These are phyloP conservation scores for Pegoplata infirma DNA, from an alignment of 2,888 invertebrate genomes.

Conservation along the genomic window DNA sequence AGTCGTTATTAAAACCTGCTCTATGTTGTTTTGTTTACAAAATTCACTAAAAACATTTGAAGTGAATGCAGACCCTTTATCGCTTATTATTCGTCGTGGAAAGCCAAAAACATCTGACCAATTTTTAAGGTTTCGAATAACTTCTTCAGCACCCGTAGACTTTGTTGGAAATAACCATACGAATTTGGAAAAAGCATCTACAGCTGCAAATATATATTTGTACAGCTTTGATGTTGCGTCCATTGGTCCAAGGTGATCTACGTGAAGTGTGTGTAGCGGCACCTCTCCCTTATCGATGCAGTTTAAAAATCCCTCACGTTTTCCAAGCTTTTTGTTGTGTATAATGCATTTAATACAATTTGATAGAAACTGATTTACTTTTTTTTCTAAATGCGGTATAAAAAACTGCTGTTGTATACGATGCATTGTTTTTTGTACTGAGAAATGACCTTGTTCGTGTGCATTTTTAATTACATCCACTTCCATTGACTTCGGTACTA, in stretches of 20 bases:
- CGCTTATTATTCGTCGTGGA: constrained; percentile 6
- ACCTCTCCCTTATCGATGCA: constrained; percentile 68
- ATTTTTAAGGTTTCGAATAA: background rate
- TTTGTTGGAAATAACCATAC: constrained; percentile 15
- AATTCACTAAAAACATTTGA: constrained; percentile 12
- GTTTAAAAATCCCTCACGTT: constrained; percentile 70
- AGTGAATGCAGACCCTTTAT: constrained; percentile 18
- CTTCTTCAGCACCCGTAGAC: constrained; percentile 4
- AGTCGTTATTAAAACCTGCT: constrained; percentile 65
- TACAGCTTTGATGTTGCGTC: constrained; percentile 10
- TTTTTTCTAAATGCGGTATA: constrained; percentile 44
- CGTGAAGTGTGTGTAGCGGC: constrained; percentile 69
- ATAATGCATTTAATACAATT: constrained; percentile 49
- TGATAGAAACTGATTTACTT: constrained; percentile 17
- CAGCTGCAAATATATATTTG: constrained; percentile 3
- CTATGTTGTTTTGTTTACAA: constrained; percentile 6
- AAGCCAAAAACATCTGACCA: constrained; percentile 20
- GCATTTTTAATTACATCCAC: constrained; percentile 27
- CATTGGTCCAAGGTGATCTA: constrained; percentile 62
- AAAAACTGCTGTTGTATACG: constrained; percentile 39
- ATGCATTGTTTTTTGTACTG: constrained; percentile 32
- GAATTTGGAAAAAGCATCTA: constrained; percentile 23
- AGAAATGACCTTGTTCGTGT: constrained; percentile 52
- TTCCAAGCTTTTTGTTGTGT: constrained; percentile 65
- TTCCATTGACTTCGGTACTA: constrained; percentile 49